Conservation (phyloP, 2,888 invertebrate genomes). For the Artemia sp. region DNA sequence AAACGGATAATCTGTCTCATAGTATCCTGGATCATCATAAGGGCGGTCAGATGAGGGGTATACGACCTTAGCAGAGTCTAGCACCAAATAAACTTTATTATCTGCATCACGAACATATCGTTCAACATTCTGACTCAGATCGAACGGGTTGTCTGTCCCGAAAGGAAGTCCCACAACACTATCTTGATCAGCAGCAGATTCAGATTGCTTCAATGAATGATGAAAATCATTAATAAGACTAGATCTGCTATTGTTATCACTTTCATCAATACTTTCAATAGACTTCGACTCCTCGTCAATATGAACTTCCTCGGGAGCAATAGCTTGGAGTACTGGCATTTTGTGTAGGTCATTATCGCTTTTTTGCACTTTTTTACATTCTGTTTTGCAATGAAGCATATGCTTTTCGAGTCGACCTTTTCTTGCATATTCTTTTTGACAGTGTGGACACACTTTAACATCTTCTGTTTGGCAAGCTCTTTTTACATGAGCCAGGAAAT, state of each 20-base stretch:
- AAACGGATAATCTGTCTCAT: neutral
- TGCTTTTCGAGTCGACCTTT: slow-evolving; percentile 12
- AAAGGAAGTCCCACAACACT: neutral
- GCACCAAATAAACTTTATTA: neutral
- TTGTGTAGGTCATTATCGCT: neutral
- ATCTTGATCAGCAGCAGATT: slow-evolving; percentile 2
- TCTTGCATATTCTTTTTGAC: slow-evolving; percentile 13
- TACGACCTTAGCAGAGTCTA: neutral
- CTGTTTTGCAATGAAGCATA: slow-evolving; percentile 14
- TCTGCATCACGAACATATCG: slow-evolving; percentile 12
- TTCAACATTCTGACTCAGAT: slow-evolving; percentile 1
- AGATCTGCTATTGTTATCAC: slow-evolving; percentile 6
- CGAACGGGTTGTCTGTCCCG: neutral
- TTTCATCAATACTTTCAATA: neutral
- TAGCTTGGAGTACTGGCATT: neutral
- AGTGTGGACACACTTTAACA: slow-evolving; percentile 5
- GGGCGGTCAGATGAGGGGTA: neutral
- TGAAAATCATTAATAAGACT: neutral
- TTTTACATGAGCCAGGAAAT: slow-evolving; percentile 6
- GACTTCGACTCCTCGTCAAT: slow-evolving; percentile 9
- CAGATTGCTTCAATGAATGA: neutral
- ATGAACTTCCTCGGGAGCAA: neutral
- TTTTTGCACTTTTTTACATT: neutral
- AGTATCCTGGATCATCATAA: neutral
- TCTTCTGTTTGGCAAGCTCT: slow-evolving; percentile 11